Conservation (phyloP, 64 coral and sea anemone species). For the Montipora foliosa region DNA sequence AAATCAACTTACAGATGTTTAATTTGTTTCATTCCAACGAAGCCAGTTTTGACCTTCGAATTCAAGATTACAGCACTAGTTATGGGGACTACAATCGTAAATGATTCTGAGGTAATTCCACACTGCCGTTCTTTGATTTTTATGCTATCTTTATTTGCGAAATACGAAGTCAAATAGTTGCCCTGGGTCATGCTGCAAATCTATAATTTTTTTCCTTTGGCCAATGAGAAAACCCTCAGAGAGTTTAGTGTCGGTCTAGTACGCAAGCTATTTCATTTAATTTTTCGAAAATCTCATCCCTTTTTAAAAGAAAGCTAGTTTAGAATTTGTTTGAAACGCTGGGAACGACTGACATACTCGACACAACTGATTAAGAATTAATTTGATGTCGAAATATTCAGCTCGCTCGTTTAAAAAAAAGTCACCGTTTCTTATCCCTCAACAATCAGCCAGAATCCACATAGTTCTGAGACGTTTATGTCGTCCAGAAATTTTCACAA, state of each 20-base stretch:
- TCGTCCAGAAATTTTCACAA: background rate
- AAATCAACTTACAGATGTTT: constrained; percentile 27
- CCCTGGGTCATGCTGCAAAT: background rate
- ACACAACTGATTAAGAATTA: constrained; percentile 50
- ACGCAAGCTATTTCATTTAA: background rate
- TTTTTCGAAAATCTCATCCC: background rate
- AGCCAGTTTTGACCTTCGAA: constrained; percentile 10
- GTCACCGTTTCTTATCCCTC: background rate
- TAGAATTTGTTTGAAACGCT: background rate
- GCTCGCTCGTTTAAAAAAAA: background rate
- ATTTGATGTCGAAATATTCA: constrained; percentile 9
- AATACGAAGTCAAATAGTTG: background rate
- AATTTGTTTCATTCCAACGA: constrained; percentile 10
- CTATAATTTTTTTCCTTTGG: background rate
- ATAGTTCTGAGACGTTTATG: background rate
- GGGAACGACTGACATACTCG: background rate
- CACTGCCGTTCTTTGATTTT: background rate
- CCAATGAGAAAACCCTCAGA: too few relatives aligned
- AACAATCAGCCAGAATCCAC: background rate
- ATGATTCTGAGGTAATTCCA: background rate
- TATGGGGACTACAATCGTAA: background rate
- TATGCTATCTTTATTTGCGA: too few relatives aligned
- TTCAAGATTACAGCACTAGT: background rate
- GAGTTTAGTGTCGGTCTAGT: background rate
- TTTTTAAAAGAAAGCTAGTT: background rate